Conservation (phyloP, 2,113 vertebrate genomes). For the Larimichthys crocea region DNA sequence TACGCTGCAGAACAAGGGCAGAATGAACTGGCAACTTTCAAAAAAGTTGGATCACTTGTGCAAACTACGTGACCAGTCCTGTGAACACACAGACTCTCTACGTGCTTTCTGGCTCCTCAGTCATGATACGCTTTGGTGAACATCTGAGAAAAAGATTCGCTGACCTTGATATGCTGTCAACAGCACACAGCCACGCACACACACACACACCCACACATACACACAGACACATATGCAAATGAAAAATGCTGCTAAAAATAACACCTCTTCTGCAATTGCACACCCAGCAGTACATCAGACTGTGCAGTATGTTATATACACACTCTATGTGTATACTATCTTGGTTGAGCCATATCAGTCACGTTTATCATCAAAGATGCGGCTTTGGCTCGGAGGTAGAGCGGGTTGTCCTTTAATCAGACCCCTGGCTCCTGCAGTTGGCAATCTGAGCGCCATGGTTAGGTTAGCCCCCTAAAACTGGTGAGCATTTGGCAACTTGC, state of each 20-base stretch:
- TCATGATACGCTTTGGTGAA: conserved; percentile 69
- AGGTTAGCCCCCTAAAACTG: too few relatives aligned
- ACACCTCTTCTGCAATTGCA: neutral
- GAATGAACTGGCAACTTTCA: conserved; percentile 46
- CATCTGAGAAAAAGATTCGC: conserved; percentile 62
- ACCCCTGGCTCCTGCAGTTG: too few relatives aligned
- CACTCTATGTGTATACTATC: neutral
- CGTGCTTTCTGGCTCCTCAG: conserved; percentile 67
- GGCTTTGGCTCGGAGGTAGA: too few relatives aligned
- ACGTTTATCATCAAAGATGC: neutral
- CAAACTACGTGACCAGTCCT: conserved; percentile 75
- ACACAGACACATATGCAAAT: conserved; percentile 41
- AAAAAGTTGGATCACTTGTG: conserved; percentile 66
- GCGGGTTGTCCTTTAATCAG: too few relatives aligned
- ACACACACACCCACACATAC: conserved; percentile 3
- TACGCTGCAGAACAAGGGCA: conserved; percentile 51
- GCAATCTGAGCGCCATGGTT: too few relatives aligned
- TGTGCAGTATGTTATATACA: neutral
- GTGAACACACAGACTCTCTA: conserved; percentile 68
- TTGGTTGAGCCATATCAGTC: neutral
- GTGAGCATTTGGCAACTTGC: too few relatives aligned
- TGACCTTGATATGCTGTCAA: conserved; percentile 52
- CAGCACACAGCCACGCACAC: neutral
- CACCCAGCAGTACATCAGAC: neutral
- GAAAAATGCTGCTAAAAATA: conserved; percentile 14